Conservation (phyloP, 35 echinoderm and acorn worm species). For the Diadema setosum region DNA sequence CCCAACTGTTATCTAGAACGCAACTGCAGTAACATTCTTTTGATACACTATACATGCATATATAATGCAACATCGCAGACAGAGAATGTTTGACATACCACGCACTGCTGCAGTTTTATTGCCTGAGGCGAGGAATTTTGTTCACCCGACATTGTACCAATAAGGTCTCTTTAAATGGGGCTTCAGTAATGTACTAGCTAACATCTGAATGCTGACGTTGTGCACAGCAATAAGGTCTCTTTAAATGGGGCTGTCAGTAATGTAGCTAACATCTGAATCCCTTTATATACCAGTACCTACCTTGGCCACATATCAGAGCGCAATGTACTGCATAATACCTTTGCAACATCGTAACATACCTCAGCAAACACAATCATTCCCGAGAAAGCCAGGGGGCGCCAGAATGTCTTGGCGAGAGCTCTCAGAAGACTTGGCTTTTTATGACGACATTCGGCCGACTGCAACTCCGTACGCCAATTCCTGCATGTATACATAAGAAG, state of each 20-base stretch:
- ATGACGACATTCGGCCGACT: not conserved
- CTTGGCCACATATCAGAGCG: not conserved
- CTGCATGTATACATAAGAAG: not conserved
- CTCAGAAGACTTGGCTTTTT: not conserved
- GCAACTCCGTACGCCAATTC: slow-evolving; percentile 4
- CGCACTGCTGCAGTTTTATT: too few relatives aligned
- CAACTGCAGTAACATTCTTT: too few relatives aligned
- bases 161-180: too few relatives aligned
- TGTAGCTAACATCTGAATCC: not conserved
- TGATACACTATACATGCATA: too few relatives aligned
- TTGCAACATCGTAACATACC: not conserved
- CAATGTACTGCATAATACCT: not conserved
- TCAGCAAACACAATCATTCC: slow-evolving; percentile 28
- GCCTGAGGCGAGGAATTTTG: too few relatives aligned
- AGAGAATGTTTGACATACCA: too few relatives aligned
- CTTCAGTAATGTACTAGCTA: not conserved
- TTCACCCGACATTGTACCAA: too few relatives aligned
- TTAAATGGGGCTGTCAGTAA: not conserved
- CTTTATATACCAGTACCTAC: not conserved
- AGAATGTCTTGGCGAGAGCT: slow-evolving; percentile 10
- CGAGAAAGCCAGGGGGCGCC: not conserved
- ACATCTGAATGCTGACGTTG: not conserved
- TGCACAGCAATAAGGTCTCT: not conserved
- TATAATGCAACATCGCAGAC: too few relatives aligned
- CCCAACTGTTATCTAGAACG: too few relatives aligned